These are phyloP conservation scores for Eulithis testata DNA, from an alignment of 2,888 invertebrate genomes.

Conservation along the genomic window DNA sequence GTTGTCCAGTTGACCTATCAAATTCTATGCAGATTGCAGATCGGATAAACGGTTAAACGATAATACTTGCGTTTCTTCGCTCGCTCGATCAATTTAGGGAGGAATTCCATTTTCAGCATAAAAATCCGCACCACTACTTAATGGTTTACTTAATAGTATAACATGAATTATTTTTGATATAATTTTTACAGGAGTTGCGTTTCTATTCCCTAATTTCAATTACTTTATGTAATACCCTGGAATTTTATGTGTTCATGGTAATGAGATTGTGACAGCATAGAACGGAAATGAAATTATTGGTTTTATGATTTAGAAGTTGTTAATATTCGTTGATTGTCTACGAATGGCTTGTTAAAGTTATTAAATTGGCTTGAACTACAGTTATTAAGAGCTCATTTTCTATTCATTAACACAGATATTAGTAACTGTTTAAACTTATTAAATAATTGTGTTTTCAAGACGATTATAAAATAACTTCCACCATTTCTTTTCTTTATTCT, in stretches of 20 bases:
- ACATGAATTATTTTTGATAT: too few relatives aligned
- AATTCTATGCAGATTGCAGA: too few relatives aligned
- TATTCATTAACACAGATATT: constrained; percentile 6
- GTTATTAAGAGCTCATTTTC: constrained; percentile 1
- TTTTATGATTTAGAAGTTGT: constrained; percentile 34
- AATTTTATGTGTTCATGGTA: constrained; percentile 29
- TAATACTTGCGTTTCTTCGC: too few relatives aligned
- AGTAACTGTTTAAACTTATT: background rate
- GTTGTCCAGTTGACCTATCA: too few relatives aligned
- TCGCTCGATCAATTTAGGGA: too few relatives aligned
- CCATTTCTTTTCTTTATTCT: too few relatives aligned
- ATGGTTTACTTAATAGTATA: too few relatives aligned
- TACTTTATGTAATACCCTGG: constrained; percentile 8
- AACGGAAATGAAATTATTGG: constrained; percentile 40
- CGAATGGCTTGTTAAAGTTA: constrained; percentile 19
- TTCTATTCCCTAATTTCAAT: constrained; percentile 7
- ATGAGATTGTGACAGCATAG: constrained; percentile 39
- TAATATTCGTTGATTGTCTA: constrained; percentile 28
- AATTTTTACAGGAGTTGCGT: constrained; percentile 1
- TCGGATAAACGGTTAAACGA: too few relatives aligned
- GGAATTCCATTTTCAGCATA: too few relatives aligned
- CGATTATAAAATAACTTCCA: too few relatives aligned
- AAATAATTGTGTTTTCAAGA: too few relatives aligned
- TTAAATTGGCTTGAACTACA: constrained; percentile 1
- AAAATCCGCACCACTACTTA: too few relatives aligned